A percentile compares a stretch with the other conserved stretches of the same genome.
Evolutionary conservation across 1,140 invertebrate species (phyloP).

Genomic region (Papilio glaucus): DNA sequence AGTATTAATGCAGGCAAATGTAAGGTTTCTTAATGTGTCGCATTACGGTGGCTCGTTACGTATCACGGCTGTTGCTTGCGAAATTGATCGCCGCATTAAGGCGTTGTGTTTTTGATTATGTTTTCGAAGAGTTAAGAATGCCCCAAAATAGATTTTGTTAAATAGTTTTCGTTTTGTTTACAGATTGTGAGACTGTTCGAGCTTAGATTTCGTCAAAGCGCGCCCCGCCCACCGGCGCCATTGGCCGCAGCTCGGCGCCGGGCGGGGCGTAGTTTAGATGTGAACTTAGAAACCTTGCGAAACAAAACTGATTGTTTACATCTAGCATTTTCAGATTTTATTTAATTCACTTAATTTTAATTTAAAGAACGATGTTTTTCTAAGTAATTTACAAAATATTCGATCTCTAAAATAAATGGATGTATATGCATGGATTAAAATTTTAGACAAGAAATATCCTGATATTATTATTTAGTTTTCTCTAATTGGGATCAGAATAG

Average conservation of each 20-base stretch:
- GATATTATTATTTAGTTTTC: background rate
- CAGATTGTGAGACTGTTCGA: slow-evolving; percentile 42
- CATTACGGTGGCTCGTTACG: slow-evolving; percentile 62
- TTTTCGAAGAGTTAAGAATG: slow-evolving; percentile 6
- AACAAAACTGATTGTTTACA: slow-evolving; percentile 40
- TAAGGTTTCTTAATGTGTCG: slow-evolving; percentile 62
- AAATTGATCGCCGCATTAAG: slow-evolving; percentile 46
- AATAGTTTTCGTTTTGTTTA: background rate
- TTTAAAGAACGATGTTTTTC: background rate
- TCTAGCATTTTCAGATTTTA: slow-evolving; percentile 28
- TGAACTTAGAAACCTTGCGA: slow-evolving; percentile 63
- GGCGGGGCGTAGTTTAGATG: slow-evolving; percentile 78
- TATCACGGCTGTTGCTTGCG: slow-evolving; percentile 52
- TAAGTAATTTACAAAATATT: background rate
- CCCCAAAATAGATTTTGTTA: background rate
- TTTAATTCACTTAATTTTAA: background rate
- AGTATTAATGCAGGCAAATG: slow-evolving; percentile 75
- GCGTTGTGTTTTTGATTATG: background rate
- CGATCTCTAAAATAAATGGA: background rate
- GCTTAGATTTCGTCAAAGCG: slow-evolving; percentile 64
- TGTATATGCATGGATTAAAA: background rate
- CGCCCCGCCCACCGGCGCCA: slow-evolving; percentile 71
- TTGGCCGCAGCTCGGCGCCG: slow-evolving; percentile 68
- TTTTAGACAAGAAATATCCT: background rate
- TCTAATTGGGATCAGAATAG: background rate